Percentiles rank a stretch among this genome's conserved stretches.
Evolutionary conservation across 1,140 invertebrate species (phyloP).

Genomic region (Drosophila erecta): DNA sequence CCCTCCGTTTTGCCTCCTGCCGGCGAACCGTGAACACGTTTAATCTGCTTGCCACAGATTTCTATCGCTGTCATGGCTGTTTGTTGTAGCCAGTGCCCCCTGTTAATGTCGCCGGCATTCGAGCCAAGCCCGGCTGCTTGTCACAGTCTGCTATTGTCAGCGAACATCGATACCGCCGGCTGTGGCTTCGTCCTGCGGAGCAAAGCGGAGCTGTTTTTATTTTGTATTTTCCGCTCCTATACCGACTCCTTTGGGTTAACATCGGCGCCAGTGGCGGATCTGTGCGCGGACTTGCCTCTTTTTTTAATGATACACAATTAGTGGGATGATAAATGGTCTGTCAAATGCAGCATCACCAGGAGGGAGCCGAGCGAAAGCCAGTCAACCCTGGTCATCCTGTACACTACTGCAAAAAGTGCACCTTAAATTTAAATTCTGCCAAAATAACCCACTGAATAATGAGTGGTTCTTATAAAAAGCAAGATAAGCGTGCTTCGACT

Average conservation of each 20-base stretch:
- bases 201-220: slow-evolving; percentile 19
- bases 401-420: not conserved
- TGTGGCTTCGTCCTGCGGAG: slow-evolving; percentile 4
- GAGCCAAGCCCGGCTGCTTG: slow-evolving; percentile 21
- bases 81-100: slow-evolving; percentile 20
- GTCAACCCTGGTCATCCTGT: not conserved
- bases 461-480: too few relatives aligned
- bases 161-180: slow-evolving; percentile 49
- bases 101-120: slow-evolving; percentile 28
- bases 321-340: slow-evolving; percentile 84
- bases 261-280: slow-evolving; percentile 42
- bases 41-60: slow-evolving; percentile 81
- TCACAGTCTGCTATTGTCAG: slow-evolving; percentile 64
- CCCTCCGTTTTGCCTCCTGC: slow-evolving; percentile 8
- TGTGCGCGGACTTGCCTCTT: slow-evolving; percentile 42
- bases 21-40: slow-evolving; percentile 58
- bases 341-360: slow-evolving; percentile 77
- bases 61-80: slow-evolving; percentile 79
- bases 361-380: slow-evolving; percentile 22
- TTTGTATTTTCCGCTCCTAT: slow-evolving; percentile 14
- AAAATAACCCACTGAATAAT: too few relatives aligned
- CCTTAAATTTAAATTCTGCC: not conserved
- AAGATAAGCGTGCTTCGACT: too few relatives aligned
- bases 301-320: slow-evolving; percentile 84
- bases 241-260: slow-evolving; percentile 67